phyloP scores from a whole-genome alignment of 2,113 vertebrate genomes.

The Leptocoma aspasia region DNA sequence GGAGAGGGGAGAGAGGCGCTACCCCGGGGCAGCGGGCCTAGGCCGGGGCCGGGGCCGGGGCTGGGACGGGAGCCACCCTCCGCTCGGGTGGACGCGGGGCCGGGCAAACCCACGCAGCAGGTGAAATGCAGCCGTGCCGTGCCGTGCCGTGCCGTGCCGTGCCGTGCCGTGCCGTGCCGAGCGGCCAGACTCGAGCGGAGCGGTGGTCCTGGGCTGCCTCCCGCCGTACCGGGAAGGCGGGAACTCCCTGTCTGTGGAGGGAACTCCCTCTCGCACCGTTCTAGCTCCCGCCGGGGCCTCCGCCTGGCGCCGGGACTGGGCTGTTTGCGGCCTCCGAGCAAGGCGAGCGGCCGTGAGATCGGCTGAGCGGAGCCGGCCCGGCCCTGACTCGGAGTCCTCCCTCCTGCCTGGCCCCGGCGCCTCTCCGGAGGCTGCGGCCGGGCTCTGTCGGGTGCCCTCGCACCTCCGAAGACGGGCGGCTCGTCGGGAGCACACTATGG shows the following conservation, averaged over 20 bases:
- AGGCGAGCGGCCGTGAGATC: background rate
- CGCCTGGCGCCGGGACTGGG: no score
- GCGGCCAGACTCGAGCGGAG: background rate
- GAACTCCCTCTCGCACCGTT: no score
- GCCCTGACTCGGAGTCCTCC: background rate
- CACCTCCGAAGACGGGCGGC: fast-evolving
- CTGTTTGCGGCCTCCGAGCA: background rate
- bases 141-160: background rate
- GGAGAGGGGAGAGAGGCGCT: background rate
- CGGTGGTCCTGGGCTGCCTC: background rate
- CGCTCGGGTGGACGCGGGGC: no score
- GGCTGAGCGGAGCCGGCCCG: background rate
- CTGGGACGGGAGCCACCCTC: background rate
- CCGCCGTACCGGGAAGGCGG: no score
- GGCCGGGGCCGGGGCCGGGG: background rate
- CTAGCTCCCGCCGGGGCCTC: no score
- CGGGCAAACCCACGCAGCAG: background rate
- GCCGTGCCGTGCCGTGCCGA: background rate
- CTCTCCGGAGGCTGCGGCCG: background rate
- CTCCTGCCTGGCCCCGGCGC: background rate
- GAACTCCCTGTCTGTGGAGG: no score
- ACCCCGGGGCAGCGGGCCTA: background rate
- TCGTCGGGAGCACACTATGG: fast-evolving
- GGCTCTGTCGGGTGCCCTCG: no score
- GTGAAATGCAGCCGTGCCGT: background rate